These are phyloP conservation scores for Intellagama lesueurii DNA, from an alignment of 2,797 vertebrate genomes.

Conservation along the genomic window DNA sequence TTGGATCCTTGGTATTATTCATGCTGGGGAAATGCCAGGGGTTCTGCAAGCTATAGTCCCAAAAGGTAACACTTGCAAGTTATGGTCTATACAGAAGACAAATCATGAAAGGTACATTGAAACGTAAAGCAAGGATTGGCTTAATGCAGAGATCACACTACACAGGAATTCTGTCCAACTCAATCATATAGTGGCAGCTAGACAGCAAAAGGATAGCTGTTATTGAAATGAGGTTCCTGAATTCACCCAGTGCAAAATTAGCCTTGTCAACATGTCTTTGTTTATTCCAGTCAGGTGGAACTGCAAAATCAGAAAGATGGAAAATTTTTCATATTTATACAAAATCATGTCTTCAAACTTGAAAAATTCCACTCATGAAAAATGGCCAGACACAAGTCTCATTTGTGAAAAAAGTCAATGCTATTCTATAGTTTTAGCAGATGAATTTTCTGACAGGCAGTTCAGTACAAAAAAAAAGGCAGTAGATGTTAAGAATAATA, in stretches of 20 bases:
- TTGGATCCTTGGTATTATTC: neutral
- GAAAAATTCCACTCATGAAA: conserved; percentile 24
- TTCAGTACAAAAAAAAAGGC: neutral
- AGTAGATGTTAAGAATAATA: neutral
- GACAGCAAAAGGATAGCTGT: neutral
- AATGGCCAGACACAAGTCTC: neutral
- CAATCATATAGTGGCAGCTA: neutral
- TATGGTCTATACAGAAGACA: neutral
- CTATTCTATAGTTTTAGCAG: neutral
- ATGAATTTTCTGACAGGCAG: conserved; percentile 21
- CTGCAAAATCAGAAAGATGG: neutral
- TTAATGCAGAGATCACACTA: neutral
- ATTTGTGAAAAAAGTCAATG: neutral
- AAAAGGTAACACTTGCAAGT: neutral
- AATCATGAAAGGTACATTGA: neutral
- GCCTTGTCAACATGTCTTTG: neutral
- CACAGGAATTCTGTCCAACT: neutral
- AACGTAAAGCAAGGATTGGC: neutral
- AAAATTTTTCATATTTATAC: conserved; percentile 19
- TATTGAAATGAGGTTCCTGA: neutral
- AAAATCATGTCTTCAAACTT: neutral
- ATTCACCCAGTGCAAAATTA: neutral
- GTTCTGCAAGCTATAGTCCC: no score
- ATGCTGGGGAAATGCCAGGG: neutral
- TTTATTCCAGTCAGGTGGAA: neutral